Evolutionary conservation across 2,888 invertebrate genomes (phyloP).

Genomic region (Palloptera scutellata): DNA sequence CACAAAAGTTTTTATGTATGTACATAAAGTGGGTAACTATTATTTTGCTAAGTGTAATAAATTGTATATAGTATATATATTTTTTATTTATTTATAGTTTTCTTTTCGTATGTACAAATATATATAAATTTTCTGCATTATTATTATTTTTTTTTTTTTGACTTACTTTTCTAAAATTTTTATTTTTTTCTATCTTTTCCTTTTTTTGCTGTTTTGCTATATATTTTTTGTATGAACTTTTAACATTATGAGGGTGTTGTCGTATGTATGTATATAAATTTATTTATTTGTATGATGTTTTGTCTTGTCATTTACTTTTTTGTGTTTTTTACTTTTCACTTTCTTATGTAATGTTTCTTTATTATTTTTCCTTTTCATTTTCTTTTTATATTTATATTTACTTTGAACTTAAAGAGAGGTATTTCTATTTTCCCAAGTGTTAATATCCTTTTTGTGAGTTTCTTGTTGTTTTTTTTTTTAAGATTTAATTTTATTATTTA

Average conservation of each 20-base stretch:
- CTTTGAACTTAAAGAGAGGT: constrained; percentile 66
- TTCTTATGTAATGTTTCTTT: constrained; percentile 20
- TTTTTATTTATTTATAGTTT: constrained; percentile 1
- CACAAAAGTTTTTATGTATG: constrained; percentile 2
- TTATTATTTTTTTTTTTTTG: constrained; percentile 6
- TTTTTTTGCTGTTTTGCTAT: no score
- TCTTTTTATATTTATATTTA: constrained; percentile 40
- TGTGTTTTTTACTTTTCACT: constrained; percentile 7
- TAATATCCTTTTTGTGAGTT: constrained; percentile 46
- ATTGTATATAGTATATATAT: constrained; percentile 1
- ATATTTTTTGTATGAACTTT: no score
- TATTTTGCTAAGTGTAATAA: not conserved
- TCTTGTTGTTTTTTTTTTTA: constrained; percentile 29
- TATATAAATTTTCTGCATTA: constrained; percentile 2
- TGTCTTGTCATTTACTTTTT: not conserved
- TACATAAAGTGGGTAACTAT: not conserved
- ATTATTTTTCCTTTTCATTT: constrained; percentile 31
- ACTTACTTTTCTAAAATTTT: no score
- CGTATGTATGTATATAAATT: constrained; percentile 1
- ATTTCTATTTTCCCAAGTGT: constrained; percentile 65
- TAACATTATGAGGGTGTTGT: not conserved
- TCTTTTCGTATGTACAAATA: not conserved
- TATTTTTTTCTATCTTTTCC: no score
- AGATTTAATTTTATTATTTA: constrained; percentile 18
- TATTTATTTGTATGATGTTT: not conserved